Evolutionary conservation across 1,140 invertebrate species (phyloP).

Genomic region (Aphelinus certus): DNA sequence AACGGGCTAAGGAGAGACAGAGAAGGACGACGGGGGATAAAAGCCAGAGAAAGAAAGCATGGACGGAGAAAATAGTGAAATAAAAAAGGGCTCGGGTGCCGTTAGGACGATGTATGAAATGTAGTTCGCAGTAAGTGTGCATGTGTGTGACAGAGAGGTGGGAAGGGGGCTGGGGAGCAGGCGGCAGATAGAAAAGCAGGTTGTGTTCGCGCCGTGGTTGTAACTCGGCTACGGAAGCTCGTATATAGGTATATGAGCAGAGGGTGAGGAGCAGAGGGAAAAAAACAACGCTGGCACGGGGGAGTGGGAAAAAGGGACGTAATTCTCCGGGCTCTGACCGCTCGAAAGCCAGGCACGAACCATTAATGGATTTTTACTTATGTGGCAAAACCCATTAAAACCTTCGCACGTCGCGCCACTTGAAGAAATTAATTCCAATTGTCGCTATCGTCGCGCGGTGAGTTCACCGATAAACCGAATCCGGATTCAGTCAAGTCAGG

Average conservation of each 20-base stretch:
- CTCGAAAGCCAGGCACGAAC: constrained; percentile 6
- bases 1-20: constrained; percentile 1
- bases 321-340: neutral
- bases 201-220: no score
- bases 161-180: no score
- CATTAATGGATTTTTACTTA: constrained; percentile 56
- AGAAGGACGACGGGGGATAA: constrained; percentile 6
- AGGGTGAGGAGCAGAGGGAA: no score
- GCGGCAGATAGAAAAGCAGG: no score
- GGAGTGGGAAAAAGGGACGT: constrained; percentile 9
- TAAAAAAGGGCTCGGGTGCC: neutral
- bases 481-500: constrained; percentile 25
- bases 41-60: neutral
- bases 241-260: no score
- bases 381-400: constrained; percentile 52
- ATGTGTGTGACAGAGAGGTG: no score
- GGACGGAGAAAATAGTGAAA: constrained; percentile 1
- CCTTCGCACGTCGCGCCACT: constrained; percentile 45
- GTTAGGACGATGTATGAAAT: no score
- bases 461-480: constrained; percentile 28
- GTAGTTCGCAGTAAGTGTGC: no score
- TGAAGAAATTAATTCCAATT: constrained; percentile 59
- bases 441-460: constrained; percentile 45
- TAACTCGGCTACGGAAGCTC: no score
- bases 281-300: no score